phyloP scores from a whole-genome alignment of 2,888 invertebrate genomes.

The Acanthoscelides obtectus region DNA sequence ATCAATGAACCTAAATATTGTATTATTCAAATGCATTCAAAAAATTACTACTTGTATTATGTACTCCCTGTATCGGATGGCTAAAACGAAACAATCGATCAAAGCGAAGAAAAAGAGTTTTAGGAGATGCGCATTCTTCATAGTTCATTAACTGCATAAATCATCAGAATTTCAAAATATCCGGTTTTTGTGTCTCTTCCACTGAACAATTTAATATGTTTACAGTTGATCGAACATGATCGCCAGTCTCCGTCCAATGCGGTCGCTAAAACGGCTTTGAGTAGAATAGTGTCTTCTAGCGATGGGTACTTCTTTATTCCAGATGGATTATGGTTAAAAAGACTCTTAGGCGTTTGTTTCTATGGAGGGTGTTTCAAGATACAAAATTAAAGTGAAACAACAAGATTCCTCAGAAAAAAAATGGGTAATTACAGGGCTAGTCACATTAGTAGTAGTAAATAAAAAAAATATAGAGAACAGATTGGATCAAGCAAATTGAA shows the following conservation, averaged over 20 bases:
- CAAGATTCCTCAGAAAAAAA: too few relatives aligned
- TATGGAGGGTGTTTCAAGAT: too few relatives aligned
- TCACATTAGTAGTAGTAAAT: too few relatives aligned
- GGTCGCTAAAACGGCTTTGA: neutral
- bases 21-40: too few relatives aligned
- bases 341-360: too few relatives aligned
- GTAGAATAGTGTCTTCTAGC: neutral
- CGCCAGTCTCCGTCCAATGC: neutral
- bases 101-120: neutral
- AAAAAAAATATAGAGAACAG: too few relatives aligned
- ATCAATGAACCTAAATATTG: too few relatives aligned
- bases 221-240: neutral
- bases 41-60: too few relatives aligned
- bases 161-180: neutral
- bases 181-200: neutral
- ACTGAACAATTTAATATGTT: neutral
- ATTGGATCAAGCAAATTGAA: too few relatives aligned
- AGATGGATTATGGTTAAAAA: too few relatives aligned
- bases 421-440: too few relatives aligned
- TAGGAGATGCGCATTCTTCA: neutral
- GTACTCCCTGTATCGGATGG: neutral
- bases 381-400: too few relatives aligned
- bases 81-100: neutral
- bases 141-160: neutral
- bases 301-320: neutral